phyloP scores from a whole-genome alignment of 2,113 vertebrate genomes.

The Hippopotamus amphibius region DNA sequence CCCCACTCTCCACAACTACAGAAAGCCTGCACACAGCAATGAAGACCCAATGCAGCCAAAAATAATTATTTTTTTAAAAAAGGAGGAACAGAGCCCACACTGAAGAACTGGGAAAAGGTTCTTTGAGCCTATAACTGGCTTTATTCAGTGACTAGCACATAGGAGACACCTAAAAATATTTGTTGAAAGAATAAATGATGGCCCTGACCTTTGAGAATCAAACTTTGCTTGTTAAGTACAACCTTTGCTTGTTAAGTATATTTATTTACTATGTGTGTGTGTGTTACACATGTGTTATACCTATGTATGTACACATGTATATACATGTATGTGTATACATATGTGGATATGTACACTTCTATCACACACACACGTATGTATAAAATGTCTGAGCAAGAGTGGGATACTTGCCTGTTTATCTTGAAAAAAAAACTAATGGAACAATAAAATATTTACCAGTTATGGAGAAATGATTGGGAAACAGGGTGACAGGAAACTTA shows the following conservation, averaged over 20 bases:
- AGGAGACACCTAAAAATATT: background rate
- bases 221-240: background rate
- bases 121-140: background rate
- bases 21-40: no score
- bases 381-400: background rate
- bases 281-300: background rate
- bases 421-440: background rate
- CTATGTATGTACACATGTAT: background rate
- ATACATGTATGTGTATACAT: fast-evolving
- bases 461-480: background rate
- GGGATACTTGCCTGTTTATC: background rate
- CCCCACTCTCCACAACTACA: no score
- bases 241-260: background rate
- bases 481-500: background rate
- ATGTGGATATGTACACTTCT: background rate
- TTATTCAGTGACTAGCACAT: background rate
- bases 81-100: background rate
- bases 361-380: background rate
- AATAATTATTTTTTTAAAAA: no score
- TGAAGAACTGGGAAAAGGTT: background rate
- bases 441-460: background rate
- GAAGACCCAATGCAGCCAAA: no score
- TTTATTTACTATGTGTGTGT: background rate
- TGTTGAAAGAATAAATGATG: background rate
- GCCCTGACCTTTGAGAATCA: background rate